A percentile compares a stretch with the other conserved stretches of the same genome.
phyloP scores from a whole-genome alignment of 2,888 invertebrate species.

The Bombyx huttoni region DNA sequence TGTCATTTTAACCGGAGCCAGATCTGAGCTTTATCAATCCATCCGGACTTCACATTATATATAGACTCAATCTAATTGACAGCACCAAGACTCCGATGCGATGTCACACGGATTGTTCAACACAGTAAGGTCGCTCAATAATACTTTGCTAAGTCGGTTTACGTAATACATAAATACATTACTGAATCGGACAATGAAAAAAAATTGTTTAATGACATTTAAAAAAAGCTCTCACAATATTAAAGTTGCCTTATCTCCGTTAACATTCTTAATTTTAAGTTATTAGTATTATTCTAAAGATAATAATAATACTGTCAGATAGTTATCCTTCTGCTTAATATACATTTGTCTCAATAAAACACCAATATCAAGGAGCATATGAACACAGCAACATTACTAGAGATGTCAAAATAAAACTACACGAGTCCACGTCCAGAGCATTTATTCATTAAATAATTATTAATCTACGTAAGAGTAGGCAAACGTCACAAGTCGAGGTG shows the following conservation, averaged over 20 bases:
- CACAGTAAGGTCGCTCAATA: constrained; percentile 1
- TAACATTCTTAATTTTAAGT: no score
- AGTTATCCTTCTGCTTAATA: neutral
- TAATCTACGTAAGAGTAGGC: constrained; percentile 69
- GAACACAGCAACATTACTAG: neutral
- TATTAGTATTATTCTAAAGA: no score
- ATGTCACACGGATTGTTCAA: constrained; percentile 11
- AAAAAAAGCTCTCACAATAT: neutral
- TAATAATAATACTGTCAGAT: neutral
- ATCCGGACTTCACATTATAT: no score
- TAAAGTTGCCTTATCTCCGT: neutral
- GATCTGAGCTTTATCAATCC: no score
- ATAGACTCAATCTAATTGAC: no score
- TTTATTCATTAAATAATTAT: constrained; percentile 71
- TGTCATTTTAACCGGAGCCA: no score
- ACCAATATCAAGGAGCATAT: neutral
- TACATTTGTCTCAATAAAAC: neutral
- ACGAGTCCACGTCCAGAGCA: constrained; percentile 51
- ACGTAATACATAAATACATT: neutral
- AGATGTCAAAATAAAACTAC: constrained; percentile 28
- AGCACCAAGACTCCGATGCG: no score
- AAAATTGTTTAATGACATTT: neutral
- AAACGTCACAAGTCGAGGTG: constrained; percentile 69
- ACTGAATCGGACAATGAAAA: neutral
- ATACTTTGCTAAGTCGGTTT: neutral